A percentile compares a stretch with the other conserved stretches of the same genome.
Evolutionary conservation across 2,797 vertebrate species (phyloP).

Genomic region (Enteromius mattozi): DNA sequence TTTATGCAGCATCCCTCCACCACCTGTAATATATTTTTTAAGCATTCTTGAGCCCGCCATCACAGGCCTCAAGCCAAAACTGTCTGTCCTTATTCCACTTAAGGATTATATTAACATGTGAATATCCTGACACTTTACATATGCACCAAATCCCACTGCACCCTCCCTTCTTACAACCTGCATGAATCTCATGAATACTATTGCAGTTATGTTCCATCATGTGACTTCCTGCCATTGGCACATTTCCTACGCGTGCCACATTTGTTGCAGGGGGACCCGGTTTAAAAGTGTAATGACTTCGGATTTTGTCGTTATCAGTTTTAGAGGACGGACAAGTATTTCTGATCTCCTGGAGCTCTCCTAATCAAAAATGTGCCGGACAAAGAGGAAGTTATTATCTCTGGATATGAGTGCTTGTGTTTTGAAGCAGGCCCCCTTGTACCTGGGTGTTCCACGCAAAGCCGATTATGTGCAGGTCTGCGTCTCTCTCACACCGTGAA

Average conservation of each 20-base stretch:
- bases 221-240: background rate
- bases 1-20: background rate
- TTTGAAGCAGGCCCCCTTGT: conserved; percentile 35
- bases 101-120: background rate
- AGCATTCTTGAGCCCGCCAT: conserved; percentile 1
- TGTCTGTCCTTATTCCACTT: background rate
- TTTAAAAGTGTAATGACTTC: conserved; percentile 37
- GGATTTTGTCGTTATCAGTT: conserved; percentile 35
- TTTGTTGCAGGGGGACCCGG: background rate
- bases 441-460: conserved; percentile 56
- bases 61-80: background rate
- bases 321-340: conserved; percentile 30
- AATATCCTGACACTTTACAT: conserved; percentile 20
- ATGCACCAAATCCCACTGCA: background rate
- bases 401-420: conserved; percentile 49
- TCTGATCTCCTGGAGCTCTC: conserved; percentile 50
- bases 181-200: conserved; percentile 8
- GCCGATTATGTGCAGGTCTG: conserved; percentile 59
- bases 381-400: conserved; percentile 55
- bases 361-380: conserved; percentile 57
- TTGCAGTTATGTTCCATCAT: background rate
- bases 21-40: background rate
- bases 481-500: conserved; percentile 47
- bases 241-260: background rate
- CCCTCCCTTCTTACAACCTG: background rate